Percentiles rank a stretch among this genome's conserved stretches.
phyloP scores from a whole-genome alignment of 2,797 vertebrate genomes.

The Gobionotothen gibberifrons region DNA sequence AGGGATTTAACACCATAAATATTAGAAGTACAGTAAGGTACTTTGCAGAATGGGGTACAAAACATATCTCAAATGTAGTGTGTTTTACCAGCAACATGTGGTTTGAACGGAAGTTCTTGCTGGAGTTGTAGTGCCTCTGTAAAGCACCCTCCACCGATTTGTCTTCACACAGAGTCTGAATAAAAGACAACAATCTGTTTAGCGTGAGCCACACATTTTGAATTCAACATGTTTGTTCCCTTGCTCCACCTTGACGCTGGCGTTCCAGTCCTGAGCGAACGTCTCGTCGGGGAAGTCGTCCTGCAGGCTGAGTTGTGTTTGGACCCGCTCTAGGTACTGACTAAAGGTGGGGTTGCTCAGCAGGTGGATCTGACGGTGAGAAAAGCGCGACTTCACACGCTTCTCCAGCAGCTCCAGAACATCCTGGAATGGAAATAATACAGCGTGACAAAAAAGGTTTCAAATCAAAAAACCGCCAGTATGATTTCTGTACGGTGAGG shows the following conservation, averaged over 20 bases:
- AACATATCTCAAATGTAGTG: too few species aligned
- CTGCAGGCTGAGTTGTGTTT: slow-evolving; percentile 86
- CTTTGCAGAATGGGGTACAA: too few species aligned
- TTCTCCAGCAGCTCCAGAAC: slow-evolving; percentile 97
- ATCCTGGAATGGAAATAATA: slow-evolving; percentile 78
- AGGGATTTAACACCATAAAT: too few species aligned
- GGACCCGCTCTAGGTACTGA: slow-evolving; percentile 86
- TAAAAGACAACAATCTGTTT: not conserved
- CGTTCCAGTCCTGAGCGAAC: slow-evolving; percentile 91
- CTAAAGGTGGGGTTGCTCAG: slow-evolving; percentile 85
- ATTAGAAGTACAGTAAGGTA: too few species aligned
- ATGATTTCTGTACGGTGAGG: accelerated
- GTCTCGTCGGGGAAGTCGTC: slow-evolving; percentile 82
- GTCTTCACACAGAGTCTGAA: slow-evolving; percentile 87
- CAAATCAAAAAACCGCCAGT: not conserved
- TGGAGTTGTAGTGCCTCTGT: slow-evolving; percentile 87
- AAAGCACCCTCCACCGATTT: slow-evolving; percentile 84
- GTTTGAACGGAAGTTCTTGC: slow-evolving; percentile 90
- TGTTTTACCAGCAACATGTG: slow-evolving; percentile 87
- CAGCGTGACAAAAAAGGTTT: not conserved
- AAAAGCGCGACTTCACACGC: slow-evolving; percentile 97
- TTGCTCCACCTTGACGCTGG: slow-evolving; percentile 82
- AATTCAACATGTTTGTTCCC: not conserved
- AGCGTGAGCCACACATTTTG: not conserved
- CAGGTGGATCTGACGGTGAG: slow-evolving; percentile 95